A percentile compares a stretch with the other conserved stretches of the same genome.
These are phyloP conservation scores for Tipula unca DNA, from an alignment of 2,888 invertebrate species.

Conservation along the genomic window DNA sequence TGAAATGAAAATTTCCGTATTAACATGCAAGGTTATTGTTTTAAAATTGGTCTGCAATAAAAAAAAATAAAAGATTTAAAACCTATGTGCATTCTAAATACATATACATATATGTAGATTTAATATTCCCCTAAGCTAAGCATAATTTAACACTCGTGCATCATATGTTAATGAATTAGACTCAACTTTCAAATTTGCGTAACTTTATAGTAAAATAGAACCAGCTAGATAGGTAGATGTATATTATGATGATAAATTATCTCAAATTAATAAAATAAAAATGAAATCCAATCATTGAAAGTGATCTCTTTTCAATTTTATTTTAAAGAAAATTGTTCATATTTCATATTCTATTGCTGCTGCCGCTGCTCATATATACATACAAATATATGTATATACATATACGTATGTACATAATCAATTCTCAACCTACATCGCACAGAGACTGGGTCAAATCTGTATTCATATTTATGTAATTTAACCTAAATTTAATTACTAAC, in stretches of 20 bases:
- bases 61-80: not conserved
- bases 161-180: not conserved
- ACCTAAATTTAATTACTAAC: not conserved
- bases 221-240: not conserved
- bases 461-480: not conserved
- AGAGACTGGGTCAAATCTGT: not conserved
- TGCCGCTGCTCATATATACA: not conserved
- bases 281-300: not conserved
- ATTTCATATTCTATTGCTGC: not conserved
- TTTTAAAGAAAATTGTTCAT: not conserved
- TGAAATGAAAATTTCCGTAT: too few relatives aligned
- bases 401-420: not conserved
- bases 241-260: not conserved
- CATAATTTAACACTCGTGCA: not conserved
- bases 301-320: not conserved
- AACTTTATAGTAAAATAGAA: not conserved
- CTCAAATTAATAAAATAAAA: not conserved
- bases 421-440: not conserved
- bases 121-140: not conserved
- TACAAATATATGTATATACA: too few relatives aligned
- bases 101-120: too few relatives aligned
- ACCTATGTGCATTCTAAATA: not conserved
- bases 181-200: slow-evolving; percentile 4
- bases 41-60: not conserved
- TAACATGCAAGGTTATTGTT: not conserved